Evolutionary conservation across 2,113 vertebrate genomes (phyloP).

Genomic region (Ginglymostoma cirratum): DNA sequence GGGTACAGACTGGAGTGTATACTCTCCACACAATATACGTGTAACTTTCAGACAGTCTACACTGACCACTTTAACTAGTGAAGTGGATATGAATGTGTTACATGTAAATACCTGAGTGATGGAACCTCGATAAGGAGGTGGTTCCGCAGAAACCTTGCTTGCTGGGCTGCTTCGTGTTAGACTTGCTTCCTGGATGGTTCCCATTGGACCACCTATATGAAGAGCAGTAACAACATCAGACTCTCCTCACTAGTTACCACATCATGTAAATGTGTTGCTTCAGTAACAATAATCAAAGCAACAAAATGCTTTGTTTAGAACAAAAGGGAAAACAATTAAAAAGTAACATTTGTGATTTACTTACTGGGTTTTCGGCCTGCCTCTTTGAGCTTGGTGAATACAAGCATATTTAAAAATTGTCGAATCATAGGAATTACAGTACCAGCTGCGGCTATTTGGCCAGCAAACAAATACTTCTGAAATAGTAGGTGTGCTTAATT

Average conservation of each 20-base stretch:
- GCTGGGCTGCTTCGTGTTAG: constrained; percentile 72
- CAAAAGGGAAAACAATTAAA: background rate
- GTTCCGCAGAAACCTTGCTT: constrained; percentile 72
- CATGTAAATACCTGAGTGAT: constrained; percentile 80
- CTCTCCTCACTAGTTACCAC: background rate
- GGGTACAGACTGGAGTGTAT: background rate
- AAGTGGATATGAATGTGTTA: background rate
- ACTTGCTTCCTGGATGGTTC: constrained; percentile 74
- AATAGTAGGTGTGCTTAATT: background rate
- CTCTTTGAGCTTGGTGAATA: background rate
- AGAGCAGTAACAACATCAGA: constrained; percentile 33
- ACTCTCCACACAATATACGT: background rate
- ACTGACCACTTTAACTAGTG: background rate
- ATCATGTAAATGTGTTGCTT: background rate
- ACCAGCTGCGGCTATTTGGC: background rate
- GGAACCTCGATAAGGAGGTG: constrained; percentile 71
- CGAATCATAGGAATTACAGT: background rate
- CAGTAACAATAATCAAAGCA: background rate
- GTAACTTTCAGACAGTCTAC: background rate
- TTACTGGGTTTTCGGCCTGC: background rate
- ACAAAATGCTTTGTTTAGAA: background rate
- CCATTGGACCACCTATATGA: constrained; percentile 60
- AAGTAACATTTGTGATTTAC: background rate
- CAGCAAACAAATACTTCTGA: too few species aligned
- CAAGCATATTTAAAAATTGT: background rate